Base-by-base conservation (phyloP, 1,140 invertebrate genomes). In the Meloidogyne chitwoodi region DNA sequence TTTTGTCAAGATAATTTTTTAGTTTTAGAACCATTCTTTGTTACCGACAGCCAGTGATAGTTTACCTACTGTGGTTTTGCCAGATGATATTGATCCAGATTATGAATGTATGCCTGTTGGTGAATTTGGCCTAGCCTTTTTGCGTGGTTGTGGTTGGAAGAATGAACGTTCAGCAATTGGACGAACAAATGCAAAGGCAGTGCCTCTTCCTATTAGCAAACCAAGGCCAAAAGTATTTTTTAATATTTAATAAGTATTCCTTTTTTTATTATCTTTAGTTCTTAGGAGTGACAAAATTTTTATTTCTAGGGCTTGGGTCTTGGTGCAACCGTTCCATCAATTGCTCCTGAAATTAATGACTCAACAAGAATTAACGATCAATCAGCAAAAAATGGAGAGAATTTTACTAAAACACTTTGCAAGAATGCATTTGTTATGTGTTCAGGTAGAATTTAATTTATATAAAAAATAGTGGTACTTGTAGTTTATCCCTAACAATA, bases 61-160 rank as follows among this genome's bases (percentile, higher is more conserved):
- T 12, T 61, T 56, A 29, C 71, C 71, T 14, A 73, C 56, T 24
- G n/a, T 63, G 19, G 56, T 61, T 29, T 26, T 73, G n/a, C 56
- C 71, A 29, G 71, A 73, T 22, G 71, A 73, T 34, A 16, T 12
- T 31, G 79, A 81, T 61, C 75, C 79, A 31, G 79, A 81, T 64
- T 80, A 80, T 62, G 34, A 64, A 19, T 38, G 56, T 48, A 63
- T 78, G 24, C 67, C 34, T 19, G 67, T 80, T 19, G 66, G 27
- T 12, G 77, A 78, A 29, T 80, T 80, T 41, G 79, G 79, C 3
- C 16, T 68, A 16, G 79, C 79, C 14, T 78, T 80, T 68, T 44
- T 80, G 22, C 79, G 79, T 22, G 79, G 79, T 26, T 73, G 44
- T 61, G 79, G 79, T n/a, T 80, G 75, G 75, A 77, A 81, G 31